A percentile compares a stretch with the other conserved stretches of the same genome.
Evolutionary conservation across 2,888 invertebrate genomes (phyloP).

Genomic region (Agrochola circellaris): DNA sequence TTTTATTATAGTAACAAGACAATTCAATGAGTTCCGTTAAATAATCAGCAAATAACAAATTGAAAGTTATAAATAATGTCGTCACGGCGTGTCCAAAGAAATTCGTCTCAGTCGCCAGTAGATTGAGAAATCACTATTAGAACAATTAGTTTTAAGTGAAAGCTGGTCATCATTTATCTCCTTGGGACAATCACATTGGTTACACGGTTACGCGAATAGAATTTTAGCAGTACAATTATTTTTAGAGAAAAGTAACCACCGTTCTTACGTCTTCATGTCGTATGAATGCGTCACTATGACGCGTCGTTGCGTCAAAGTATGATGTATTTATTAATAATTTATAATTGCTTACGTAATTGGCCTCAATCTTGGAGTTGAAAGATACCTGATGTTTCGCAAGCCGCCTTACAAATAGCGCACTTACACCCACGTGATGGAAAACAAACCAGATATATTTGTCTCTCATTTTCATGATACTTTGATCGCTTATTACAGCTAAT

Average conservation of each 20-base stretch:
- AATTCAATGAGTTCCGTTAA: conserved; percentile 58
- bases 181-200: conserved; percentile 79
- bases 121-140: conserved; percentile 85
- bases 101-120: conserved; percentile 79
- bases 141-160: conserved; percentile 83
- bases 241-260: conserved; percentile 69
- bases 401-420: conserved; percentile 20
- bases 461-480: not conserved
- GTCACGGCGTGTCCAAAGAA: conserved; percentile 78
- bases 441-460: not conserved
- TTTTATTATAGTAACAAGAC: conserved; percentile 59
- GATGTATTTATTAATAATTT: conserved; percentile 65
- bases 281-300: conserved; percentile 73
- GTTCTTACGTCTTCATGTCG: conserved; percentile 66
- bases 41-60: conserved; percentile 72
- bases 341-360: conserved; percentile 59
- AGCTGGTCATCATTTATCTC: conserved; percentile 82
- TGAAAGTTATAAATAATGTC: conserved; percentile 76
- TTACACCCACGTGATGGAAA: conserved; percentile 7
- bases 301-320: conserved; percentile 70
- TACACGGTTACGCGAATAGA: conserved; percentile 70
- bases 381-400: conserved; percentile 41
- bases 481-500: not conserved
- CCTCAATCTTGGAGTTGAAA: conserved; percentile 37
- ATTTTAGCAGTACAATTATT: conserved; percentile 70